Conservation (phyloP, 1,140 invertebrate species). For the Psilanteris sp. region DNA sequence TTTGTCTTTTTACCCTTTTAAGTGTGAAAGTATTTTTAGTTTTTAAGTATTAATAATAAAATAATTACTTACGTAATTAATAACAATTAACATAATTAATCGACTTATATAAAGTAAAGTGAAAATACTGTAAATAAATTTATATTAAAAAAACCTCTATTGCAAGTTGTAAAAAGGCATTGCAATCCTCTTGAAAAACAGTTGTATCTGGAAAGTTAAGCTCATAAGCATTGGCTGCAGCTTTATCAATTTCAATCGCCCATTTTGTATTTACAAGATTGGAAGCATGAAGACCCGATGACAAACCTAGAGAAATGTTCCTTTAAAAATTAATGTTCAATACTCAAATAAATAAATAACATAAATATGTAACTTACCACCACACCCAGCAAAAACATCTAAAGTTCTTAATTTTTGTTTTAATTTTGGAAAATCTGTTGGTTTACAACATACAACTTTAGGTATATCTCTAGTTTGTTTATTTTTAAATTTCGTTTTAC, state of each 20-base stretch:
- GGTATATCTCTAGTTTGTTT: too few species aligned
- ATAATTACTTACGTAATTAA: not conserved
- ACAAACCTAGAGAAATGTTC: slow-evolving; percentile 75
- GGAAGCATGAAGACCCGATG: slow-evolving; percentile 86
- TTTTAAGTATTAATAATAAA: too few species aligned
- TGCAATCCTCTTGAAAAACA: slow-evolving; percentile 92
- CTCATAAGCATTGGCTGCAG: slow-evolving; percentile 89
- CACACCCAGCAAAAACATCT: slow-evolving; percentile 95
- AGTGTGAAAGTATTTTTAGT: slow-evolving; percentile 1
- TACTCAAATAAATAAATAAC: not conserved
- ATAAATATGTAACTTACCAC: slow-evolving; percentile 80
- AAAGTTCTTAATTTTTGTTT: slow-evolving; percentile 83
- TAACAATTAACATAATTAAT: too few species aligned
- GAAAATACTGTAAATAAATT: too few species aligned
- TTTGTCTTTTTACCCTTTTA: slow-evolving; percentile 80
- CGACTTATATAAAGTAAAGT: too few species aligned
- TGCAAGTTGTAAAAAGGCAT: slow-evolving; percentile 83
- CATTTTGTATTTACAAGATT: slow-evolving; percentile 86
- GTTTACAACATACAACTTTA: too few species aligned
- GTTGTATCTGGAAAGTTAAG: slow-evolving; percentile 87
- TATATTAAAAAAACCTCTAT: too few species aligned
- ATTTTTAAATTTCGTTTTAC: too few species aligned
- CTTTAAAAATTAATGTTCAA: not conserved
- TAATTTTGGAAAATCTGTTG: slow-evolving; percentile 69
- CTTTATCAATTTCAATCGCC: slow-evolving; percentile 90